Base-by-base conservation (phyloP, 2,113 vertebrate genomes). In the Lathamus discolor region DNA sequence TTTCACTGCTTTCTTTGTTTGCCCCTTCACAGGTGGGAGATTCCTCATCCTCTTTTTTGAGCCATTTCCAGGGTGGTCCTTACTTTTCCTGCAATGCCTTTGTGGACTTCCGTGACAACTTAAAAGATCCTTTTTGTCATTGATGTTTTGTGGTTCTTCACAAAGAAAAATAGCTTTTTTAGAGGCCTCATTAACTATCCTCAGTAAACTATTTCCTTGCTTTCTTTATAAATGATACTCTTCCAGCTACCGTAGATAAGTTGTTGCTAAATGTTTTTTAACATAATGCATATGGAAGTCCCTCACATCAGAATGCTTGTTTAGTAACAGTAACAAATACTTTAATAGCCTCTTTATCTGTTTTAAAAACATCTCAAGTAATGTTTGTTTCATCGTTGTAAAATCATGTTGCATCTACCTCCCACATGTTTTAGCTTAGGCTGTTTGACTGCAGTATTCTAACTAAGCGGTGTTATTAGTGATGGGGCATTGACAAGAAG, bases 11-110 rank as follows among this genome's bases (percentile, higher is more conserved):
- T 84, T 22, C 57, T 92, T 91, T 90, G 33, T 91, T 93, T 90
- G 73, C 76, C 80, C 55, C 69, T 95, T 97, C 37, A 57, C 92
- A 96, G 88, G 92, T 96, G 69, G 83, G 77, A 86, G 57, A 85
- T 52, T 82, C 80, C 70, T 66, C 61, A 76, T 75, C 16, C 19
- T 57, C 35, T 62, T 77, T 94, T 78, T 75, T 72, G 33, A 95
- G 54, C 62, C 9, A 33, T 86, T 93, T 88, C 51, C 67, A 87
- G 44, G 19, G 20, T 81, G 27, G 23, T 78, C 37, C 35, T 41
- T 52, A 55, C 68, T 87, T 92, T 92, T 83, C 54, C 31, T 62
- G 39, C 10, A 48, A 49, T 76, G 84, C 3, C 3, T 68, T 82
- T 81, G 13, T 72, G 57, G 39, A 9, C 35, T 57, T 89, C 44